Conservation (phyloP, 2,888 invertebrate genomes). For the Parnassius glacialis region DNA sequence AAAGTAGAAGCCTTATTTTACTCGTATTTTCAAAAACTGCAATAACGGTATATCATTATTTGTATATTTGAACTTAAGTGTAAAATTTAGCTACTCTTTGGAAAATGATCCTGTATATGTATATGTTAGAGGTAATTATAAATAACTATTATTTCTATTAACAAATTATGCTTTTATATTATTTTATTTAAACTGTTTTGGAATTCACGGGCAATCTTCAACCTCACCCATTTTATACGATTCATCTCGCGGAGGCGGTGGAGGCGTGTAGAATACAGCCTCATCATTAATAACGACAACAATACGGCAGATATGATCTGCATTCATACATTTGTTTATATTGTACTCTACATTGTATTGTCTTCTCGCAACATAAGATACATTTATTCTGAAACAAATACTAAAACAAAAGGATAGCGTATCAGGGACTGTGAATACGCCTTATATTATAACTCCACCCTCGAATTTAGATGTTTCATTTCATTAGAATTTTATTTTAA, state of each 20-base stretch:
- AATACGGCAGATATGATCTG: conserved; percentile 31
- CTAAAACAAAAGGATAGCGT: not conserved
- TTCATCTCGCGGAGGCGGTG: conserved; percentile 37
- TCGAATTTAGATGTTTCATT: not conserved
- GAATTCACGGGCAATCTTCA: not conserved
- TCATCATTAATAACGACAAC: conserved; percentile 52
- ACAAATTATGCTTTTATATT: too few relatives aligned
- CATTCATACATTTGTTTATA: conserved; percentile 35
- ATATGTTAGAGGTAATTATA: too few relatives aligned
- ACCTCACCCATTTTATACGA: not conserved
- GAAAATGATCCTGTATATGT: too few relatives aligned
- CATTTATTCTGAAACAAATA: conserved; percentile 17
- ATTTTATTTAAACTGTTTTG: too few relatives aligned
- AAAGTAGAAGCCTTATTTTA: too few relatives aligned
- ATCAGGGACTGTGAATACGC: not conserved
- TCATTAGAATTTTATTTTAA: too few relatives aligned
- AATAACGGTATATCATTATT: too few relatives aligned
- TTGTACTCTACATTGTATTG: conserved; percentile 31
- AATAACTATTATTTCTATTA: too few relatives aligned
- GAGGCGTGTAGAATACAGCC: conserved; percentile 44
- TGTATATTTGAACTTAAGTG: too few relatives aligned
- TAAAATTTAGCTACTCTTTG: too few relatives aligned
- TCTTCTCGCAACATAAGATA: conserved; percentile 15
- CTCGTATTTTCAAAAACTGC: too few relatives aligned
- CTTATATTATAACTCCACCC: not conserved